Evolutionary conservation across 2,888 invertebrate genomes (phyloP).

Genomic region (Hipparchia semele): DNA sequence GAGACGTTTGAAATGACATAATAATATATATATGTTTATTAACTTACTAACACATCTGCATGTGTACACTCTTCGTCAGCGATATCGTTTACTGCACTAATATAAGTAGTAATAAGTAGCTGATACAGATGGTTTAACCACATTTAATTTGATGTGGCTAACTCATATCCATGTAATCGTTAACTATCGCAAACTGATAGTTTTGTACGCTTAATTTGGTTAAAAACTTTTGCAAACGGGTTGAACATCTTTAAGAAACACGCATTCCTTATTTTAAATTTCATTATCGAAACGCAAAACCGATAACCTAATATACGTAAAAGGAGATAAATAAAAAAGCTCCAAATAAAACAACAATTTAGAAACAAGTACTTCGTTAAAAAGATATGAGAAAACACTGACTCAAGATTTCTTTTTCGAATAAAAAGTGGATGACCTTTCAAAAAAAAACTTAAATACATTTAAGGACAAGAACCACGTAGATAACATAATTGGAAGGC

Average conservation of each 20-base stretch:
- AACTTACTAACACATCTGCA: no score
- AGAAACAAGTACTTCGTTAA: not conserved
- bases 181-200: no score
- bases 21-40: no score
- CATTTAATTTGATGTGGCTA: no score
- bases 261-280: not conserved
- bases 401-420: not conserved
- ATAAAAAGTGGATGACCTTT: not conserved
- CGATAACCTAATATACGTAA: not conserved
- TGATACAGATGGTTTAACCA: no score
- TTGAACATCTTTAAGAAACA: not conserved
- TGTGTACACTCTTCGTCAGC: no score
- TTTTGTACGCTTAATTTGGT: no score
- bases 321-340: not conserved
- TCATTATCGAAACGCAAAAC: not conserved
- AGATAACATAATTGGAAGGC: slow-evolving; percentile 10
- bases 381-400: not conserved
- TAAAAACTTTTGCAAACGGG: not conserved
- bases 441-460: not conserved
- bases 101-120: no score
- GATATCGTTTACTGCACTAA: no score
- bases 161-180: no score
- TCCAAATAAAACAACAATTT: not conserved
- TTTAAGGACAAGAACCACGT: not conserved
- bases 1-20: no score